Percentiles rank a stretch among this genome's conserved stretches.
Evolutionary conservation across 2,113 vertebrate species (phyloP).

Genomic region (Actenoides hombroni): DNA sequence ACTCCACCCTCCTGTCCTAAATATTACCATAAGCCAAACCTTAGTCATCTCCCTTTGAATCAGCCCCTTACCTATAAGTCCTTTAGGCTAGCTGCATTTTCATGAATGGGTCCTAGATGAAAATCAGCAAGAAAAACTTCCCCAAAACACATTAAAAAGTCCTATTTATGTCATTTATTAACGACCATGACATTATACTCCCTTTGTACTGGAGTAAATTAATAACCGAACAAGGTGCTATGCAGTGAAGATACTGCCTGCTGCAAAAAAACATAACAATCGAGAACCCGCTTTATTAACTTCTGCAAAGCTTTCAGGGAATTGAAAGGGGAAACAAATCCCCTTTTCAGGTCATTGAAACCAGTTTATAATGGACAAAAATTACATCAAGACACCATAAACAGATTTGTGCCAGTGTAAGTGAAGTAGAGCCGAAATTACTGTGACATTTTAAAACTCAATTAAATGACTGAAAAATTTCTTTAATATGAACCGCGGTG

Average conservation of each 20-base stretch:
- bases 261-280: neutral
- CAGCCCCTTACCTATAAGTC: neutral
- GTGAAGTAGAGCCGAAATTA: slow-evolving; percentile 25
- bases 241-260: neutral
- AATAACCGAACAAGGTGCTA: neutral
- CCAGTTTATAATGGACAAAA: slow-evolving; percentile 13
- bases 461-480: slow-evolving; percentile 51
- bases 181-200: neutral
- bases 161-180: neutral
- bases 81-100: neutral
- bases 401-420: slow-evolving; percentile 49
- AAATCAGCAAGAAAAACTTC: neutral
- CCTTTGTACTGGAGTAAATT: neutral
- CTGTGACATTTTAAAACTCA: slow-evolving; percentile 25
- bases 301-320: neutral
- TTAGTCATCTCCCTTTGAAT: neutral
- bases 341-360: neutral
- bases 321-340: slow-evolving; percentile 2
- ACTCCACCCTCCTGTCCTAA: neutral
- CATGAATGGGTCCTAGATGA: neutral
- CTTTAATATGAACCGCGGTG: neutral
- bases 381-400: slow-evolving; percentile 33
- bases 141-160: neutral
- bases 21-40: neutral
- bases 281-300: slow-evolving; percentile 18